These are phyloP conservation scores for Anthopleura xanthogrammica DNA, from an alignment of 92 coral and sea anemone species.

Conservation along the genomic window DNA sequence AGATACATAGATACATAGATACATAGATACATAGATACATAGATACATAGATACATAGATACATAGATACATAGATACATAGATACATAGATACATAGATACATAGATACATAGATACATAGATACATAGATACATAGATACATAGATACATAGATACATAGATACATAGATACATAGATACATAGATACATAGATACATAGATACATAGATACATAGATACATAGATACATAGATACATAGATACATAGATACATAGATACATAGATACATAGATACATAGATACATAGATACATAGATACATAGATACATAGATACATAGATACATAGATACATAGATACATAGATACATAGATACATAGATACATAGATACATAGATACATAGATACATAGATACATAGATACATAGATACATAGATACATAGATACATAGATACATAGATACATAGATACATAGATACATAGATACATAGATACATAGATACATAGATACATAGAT, in stretches of 20 bases:
- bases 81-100: constrained; percentile 7
- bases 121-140: constrained; percentile 7
- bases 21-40: neutral
- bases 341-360: constrained; percentile 5
- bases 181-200: constrained; percentile 18
- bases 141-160: neutral
- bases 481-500: constrained; percentile 7
- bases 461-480: constrained; percentile 5
- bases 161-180: constrained; percentile 15
- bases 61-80: constrained; percentile 5
- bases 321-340: constrained; percentile 7
- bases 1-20: constrained; percentile 7
- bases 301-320: constrained; percentile 5
- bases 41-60: neutral
- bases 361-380: constrained; percentile 7
- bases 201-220: constrained; percentile 20
- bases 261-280: constrained; percentile 18
- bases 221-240: constrained; percentile 18
- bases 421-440: neutral
- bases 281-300: constrained; percentile 12
- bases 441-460: constrained; percentile 4
- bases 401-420: constrained; percentile 7
- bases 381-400: constrained; percentile 5
- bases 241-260: constrained; percentile 20
- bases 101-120: constrained; percentile 5